Conservation (phyloP, 92 coral and sea anemone genomes). For the Palythoa heliodiscus region DNA sequence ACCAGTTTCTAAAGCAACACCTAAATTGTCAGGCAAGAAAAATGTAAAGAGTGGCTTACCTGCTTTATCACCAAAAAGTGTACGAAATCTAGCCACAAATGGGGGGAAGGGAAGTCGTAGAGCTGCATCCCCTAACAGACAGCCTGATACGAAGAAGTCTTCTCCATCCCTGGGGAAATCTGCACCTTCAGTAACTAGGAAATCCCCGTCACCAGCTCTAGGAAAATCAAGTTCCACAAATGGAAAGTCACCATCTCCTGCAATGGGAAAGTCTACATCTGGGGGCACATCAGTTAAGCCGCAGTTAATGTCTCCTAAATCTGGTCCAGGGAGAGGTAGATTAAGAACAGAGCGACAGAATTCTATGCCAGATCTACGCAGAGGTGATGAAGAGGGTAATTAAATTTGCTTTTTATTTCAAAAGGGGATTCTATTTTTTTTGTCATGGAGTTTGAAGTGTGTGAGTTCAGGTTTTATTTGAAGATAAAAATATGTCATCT, state of each 20-base stretch:
- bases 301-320: conserved; percentile 34
- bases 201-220: conserved; percentile 41
- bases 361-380: conserved; percentile 68
- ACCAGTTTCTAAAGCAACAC: conserved; percentile 69
- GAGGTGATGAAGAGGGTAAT: conserved; percentile 78
- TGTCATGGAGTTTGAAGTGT: too few relatives aligned
- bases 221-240: conserved; percentile 29
- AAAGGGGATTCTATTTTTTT: too few relatives aligned
- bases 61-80: conserved; percentile 53
- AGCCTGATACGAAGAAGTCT: conserved; percentile 51
- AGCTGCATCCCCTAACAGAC: conserved; percentile 63
- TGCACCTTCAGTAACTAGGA: conserved; percentile 11
- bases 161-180: conserved; percentile 38
- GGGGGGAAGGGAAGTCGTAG: conserved; percentile 61
- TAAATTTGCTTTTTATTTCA: neutral
- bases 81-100: conserved; percentile 52
- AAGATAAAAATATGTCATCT: too few relatives aligned
- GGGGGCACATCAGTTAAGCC: neutral
- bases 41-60: conserved; percentile 57
- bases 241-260: conserved; percentile 35
- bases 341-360: conserved; percentile 81
- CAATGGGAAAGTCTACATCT: conserved; percentile 38
- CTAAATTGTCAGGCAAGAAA: conserved; percentile 65
- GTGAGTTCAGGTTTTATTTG: too few relatives aligned
- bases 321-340: conserved; percentile 61